Evolutionary conservation across 2,113 vertebrate species (phyloP).

Genomic region (Cynocephalus volans): DNA sequence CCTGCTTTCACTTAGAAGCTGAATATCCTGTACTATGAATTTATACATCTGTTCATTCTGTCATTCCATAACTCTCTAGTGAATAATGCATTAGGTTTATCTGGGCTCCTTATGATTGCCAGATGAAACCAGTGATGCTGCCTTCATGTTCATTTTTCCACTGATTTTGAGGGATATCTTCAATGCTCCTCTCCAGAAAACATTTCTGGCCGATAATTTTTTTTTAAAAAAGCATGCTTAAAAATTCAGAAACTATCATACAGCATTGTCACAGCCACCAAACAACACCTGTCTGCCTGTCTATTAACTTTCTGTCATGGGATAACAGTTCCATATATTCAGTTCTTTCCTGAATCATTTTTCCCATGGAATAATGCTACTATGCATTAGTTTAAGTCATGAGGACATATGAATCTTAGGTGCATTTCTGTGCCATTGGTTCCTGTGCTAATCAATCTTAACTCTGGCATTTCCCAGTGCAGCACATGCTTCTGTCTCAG

Average conservation of each 20-base stretch:
- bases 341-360: neutral
- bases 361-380: neutral
- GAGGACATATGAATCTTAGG: neutral
- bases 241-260: slow-evolving; percentile 32
- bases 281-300: neutral
- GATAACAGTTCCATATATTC: neutral
- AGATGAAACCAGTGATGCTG: slow-evolving; percentile 27
- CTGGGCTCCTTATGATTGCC: slow-evolving; percentile 52
- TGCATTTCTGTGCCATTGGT: neutral
- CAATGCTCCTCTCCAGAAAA: neutral
- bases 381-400: neutral
- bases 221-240: neutral
- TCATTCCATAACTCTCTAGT: slow-evolving; percentile 72
- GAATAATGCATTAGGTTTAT: slow-evolving; percentile 81
- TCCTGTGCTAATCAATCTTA: slow-evolving; percentile 11
- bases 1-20: slow-evolving; percentile 52
- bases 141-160: slow-evolving; percentile 72
- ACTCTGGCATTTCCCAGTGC: neutral
- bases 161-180: neutral
- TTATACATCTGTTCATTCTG: slow-evolving; percentile 68
- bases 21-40: slow-evolving; percentile 68
- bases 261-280: neutral
- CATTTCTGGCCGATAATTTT: neutral
- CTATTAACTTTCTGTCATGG: neutral
- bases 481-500: neutral